Evolutionary conservation across 2,797 vertebrate genomes (phyloP), one percentile per base, ranked within the genome.

Genomic region (Hydrolagus colliei): DNA sequence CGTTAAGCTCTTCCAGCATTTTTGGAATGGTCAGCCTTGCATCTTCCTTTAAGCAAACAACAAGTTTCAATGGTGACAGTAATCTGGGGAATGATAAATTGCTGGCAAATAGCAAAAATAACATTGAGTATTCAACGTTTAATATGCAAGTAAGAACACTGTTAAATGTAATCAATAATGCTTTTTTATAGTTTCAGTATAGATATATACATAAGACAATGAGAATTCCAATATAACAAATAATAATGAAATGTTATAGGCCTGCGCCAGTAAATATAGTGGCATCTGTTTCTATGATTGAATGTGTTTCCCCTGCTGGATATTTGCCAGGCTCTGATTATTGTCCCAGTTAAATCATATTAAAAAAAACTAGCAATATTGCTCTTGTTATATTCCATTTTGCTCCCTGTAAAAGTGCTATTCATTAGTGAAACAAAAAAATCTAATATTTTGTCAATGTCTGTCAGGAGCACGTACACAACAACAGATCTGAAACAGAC

Each of bases 401-500:
- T 65, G 73, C 35, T 16, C 16, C 4, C 86, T 91, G 88, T 89
- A 82, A 89, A 88, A 1, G 4, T 85, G 87, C 63, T 41, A 32
- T 32, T 88, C 65, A 89, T 90, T 88, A 91, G 87, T 87, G 87
- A 87, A 89, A 41, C 85, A 67, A 87, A 88, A 86, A 87, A 88
- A 92, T 91, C 90, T 90, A 92, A 91, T 90, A 90, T 88, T 86
- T 88, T 93, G 90, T 91, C 88, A 92, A 89, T 88, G 90, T 91
- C 90, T 92, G 92, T 93, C 92, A 90, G 91, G 86, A 90, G 93
- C 93, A 93, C 90, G 93, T 93, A 90, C 92, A 95, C 90, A 90
- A 90, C 88, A 88, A 90, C 89, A 89, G 92, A 97, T 96, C 94
- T 93, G 94, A 97, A 96, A 92, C 95, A 98, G 96, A 95, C 93